These are phyloP conservation scores for Anastrepha ludens DNA, from an alignment of 1,140 invertebrate genomes.

Conservation along the genomic window DNA sequence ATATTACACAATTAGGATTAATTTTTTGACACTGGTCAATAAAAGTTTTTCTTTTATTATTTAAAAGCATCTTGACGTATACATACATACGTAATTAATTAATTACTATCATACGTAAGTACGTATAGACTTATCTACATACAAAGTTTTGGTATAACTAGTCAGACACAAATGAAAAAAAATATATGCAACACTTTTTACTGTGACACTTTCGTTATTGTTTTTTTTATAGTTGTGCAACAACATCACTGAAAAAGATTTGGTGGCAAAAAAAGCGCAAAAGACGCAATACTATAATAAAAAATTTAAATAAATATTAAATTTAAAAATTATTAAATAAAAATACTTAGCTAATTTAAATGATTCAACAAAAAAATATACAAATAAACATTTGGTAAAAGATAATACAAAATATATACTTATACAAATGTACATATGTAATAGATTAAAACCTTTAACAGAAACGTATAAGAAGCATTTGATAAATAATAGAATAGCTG, in stretches of 20 bases:
- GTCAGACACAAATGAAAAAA: not conserved
- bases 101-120: not conserved
- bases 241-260: not conserved
- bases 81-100: constrained; percentile 3
- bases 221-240: not conserved
- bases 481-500: too few relatives aligned
- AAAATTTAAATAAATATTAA: not conserved
- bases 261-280: not conserved
- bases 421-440: too few relatives aligned
- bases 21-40: not conserved
- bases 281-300: not conserved
- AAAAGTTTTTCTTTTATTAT: not conserved
- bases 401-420: too few relatives aligned
- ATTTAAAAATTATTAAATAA: not conserved
- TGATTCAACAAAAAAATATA: not conserved
- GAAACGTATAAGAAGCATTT: too few relatives aligned
- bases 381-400: too few relatives aligned
- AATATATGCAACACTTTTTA: not conserved
- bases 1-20: too few relatives aligned
- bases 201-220: not conserved
- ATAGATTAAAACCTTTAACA: too few relatives aligned
- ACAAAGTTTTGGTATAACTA: not conserved
- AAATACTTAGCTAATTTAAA: not conserved
- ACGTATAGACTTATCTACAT: not conserved
- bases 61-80: constrained; percentile 30